Evolutionary conservation across 1,140 invertebrate genomes (phyloP).

Genomic region (Harpegnathos saltator): DNA sequence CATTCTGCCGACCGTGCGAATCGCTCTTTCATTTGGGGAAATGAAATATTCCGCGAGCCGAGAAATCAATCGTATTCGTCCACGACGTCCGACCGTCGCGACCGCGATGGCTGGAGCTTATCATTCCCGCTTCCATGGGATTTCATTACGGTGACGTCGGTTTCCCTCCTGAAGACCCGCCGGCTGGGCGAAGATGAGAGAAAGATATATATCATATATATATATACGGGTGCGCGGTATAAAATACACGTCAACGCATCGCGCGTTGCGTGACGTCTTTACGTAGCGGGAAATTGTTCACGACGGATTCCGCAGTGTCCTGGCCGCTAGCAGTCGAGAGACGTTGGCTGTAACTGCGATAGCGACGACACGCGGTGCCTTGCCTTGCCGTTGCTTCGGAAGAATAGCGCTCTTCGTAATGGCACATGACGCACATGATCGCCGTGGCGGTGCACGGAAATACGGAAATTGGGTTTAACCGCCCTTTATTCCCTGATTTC

Average conservation of each 20-base stretch:
- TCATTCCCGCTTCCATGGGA: too few relatives aligned
- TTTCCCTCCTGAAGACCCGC: not conserved
- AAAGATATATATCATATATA: too few relatives aligned
- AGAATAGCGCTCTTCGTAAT: slow-evolving; percentile 2
- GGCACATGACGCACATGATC: not conserved
- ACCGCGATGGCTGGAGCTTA: too few relatives aligned
- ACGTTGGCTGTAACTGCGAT: not conserved
- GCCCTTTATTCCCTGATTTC: slow-evolving; percentile 41
- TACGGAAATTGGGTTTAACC: slow-evolving; percentile 33
- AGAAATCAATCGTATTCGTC: too few relatives aligned
- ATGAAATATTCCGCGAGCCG: too few relatives aligned
- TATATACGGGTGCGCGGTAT: too few relatives aligned
- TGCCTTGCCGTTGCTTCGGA: slow-evolving; percentile 5
- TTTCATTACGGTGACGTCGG: not conserved
- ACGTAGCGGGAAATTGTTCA: not conserved
- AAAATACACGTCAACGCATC: not conserved
- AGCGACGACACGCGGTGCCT: not conserved
- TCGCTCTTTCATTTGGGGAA: too few relatives aligned
- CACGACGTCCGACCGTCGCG: too few relatives aligned
- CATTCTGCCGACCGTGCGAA: too few relatives aligned
- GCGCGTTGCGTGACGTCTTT: not conserved
- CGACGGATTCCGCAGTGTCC: not conserved
- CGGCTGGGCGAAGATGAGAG: too few relatives aligned
- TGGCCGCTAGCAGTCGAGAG: not conserved
- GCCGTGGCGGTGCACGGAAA: slow-evolving; percentile 7